Evolutionary conservation across 2,113 vertebrate species (phyloP), one percentile per base, ranked within the genome.

Genomic region (Myanophis thanlyinensis): DNA sequence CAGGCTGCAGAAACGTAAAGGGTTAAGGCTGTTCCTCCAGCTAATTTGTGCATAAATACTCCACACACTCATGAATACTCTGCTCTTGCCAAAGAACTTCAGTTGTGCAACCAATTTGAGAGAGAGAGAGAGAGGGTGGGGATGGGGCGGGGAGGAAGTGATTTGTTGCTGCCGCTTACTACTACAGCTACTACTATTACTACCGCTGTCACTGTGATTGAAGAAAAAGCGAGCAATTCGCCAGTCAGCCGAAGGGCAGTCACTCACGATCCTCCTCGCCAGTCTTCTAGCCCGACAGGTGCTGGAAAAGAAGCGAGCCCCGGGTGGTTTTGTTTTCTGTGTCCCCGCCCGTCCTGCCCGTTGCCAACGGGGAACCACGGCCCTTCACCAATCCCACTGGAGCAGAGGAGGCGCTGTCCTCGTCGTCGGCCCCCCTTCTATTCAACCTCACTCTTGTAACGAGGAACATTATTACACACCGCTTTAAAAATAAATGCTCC

Each of bases 11-110:
- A 94, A 87, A 93, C 85, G 92, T 95, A 91, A 95, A 94, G 91
- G 93, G 93, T 93, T 87, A 93, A 96, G 86, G 89, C 51, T 73
- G 62, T 90, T 62, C 91, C 95, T 94, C 94, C 96, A 96, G 97
- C 96, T 91, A 94, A 73, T 94, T 80, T 88, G 47, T 84, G 46
- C 96, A 94, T 18, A 93, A 91, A 85, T 87, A 93, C 93, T 89
- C 53, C 95, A 94, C 93, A 87, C 94, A 80, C 94, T 73, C 96
- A 94, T 93, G 92, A 95, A 96, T 94, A 87, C 93, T 2, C 93
- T 44, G 1, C 90, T 92, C 85, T 95, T 94, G 95, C 93, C 95
- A 93, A 96, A 96, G 95, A 97, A 97, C 96, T 96, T 46, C 92
- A 91, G 95, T 96, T 92, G 95, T 95, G 96, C 96, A 97, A 96